Conservation (phyloP, 2,888 invertebrate genomes). For the Geotrupes spiniger region DNA sequence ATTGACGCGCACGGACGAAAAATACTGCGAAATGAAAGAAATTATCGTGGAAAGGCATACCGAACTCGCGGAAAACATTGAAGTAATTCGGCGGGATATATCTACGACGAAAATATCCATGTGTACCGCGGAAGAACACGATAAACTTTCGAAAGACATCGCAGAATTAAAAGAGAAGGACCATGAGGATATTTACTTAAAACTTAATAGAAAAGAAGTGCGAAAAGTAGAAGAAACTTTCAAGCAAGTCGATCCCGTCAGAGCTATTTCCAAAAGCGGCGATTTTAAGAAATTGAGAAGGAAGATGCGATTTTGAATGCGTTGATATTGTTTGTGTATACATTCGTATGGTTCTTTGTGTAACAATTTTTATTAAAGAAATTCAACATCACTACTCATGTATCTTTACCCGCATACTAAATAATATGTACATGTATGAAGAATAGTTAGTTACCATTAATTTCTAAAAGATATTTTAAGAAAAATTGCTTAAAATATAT, state of each 20-base stretch:
- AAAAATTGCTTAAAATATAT: too few species aligned
- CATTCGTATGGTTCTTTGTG: too few species aligned
- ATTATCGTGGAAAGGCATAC: constrained; percentile 2
- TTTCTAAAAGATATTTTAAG: too few species aligned
- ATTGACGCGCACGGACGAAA: not conserved
- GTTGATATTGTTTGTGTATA: too few species aligned
- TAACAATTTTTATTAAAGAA: too few species aligned
- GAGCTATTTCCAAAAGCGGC: not conserved
- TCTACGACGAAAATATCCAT: not conserved
- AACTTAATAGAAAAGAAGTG: not conserved
- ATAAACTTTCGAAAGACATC: constrained; percentile 1
- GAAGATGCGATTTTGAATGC: not conserved
- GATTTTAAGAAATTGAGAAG: constrained; percentile 8
- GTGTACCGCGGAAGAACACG: not conserved
- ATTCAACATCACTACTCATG: too few species aligned
- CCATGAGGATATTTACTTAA: not conserved
- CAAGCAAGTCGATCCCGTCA: not conserved
- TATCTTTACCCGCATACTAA: too few species aligned
- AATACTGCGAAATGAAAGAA: constrained; percentile 7
- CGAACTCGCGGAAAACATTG: not conserved
- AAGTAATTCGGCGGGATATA: not conserved
- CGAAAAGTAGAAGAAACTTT: not conserved
- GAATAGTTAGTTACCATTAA: too few species aligned
- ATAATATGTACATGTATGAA: too few species aligned
- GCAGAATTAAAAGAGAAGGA: constrained; percentile 4